Conservation (phyloP, 2,797 vertebrate genomes). For the Macropodus opercularis region DNA sequence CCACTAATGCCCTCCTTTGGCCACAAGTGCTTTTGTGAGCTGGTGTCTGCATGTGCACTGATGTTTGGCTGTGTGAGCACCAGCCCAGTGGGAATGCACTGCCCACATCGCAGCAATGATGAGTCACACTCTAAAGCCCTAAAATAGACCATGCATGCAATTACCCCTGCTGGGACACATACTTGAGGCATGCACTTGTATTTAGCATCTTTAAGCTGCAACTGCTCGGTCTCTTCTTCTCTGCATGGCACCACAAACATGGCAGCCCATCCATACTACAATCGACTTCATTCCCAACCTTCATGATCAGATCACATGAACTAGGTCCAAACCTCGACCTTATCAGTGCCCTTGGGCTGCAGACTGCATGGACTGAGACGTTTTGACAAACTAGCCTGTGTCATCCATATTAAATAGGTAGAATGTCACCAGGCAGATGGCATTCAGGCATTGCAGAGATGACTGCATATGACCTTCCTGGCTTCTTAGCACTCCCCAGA, state of each 20-base stretch:
- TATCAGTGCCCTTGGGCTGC: slow-evolving; percentile 42
- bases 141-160: slow-evolving; percentile 64
- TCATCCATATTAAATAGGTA: slow-evolving; percentile 54
- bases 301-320: slow-evolving; percentile 28
- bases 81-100: slow-evolving; percentile 44
- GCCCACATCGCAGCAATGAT: slow-evolving; percentile 62
- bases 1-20: background rate
- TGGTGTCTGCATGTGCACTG: slow-evolving; percentile 12
- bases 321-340: slow-evolving; percentile 36
- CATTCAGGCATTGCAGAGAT: slow-evolving; percentile 21
- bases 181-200: slow-evolving; percentile 8
- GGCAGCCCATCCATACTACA: slow-evolving; percentile 1
- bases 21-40: slow-evolving; percentile 3
- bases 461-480: slow-evolving; percentile 6
- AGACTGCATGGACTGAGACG: slow-evolving; percentile 7
- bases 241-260: background rate
- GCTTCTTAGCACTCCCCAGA: background rate
- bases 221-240: slow-evolving; percentile 9
- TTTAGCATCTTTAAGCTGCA: slow-evolving; percentile 15
- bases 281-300: slow-evolving; percentile 1
- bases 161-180: slow-evolving; percentile 44
- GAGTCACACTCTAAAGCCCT: slow-evolving; percentile 62
- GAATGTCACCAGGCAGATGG: slow-evolving; percentile 55
- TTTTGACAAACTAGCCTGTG: slow-evolving; percentile 45
- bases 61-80: slow-evolving; percentile 19